Base-by-base conservation (phyloP, 2,888 invertebrate species). In the Tenthredo notha region DNA sequence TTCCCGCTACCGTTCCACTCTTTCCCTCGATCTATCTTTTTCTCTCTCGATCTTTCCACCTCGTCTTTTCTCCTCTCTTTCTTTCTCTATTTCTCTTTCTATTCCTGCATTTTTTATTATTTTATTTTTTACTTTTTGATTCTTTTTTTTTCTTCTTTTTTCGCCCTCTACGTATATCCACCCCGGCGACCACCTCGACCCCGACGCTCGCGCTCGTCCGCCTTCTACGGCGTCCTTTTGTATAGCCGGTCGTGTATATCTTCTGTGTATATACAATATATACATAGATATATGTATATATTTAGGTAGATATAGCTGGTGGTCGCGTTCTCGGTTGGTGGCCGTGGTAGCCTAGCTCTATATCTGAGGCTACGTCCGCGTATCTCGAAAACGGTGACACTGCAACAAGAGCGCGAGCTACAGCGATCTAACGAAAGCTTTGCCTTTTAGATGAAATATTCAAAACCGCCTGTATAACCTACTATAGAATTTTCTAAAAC, bases 1-100 rank as follows among this genome's bases (percentile, higher is more conserved):
- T 86, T 86, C 85, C 87, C 87, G 86, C 86, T 86, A 85, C 70
- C 85, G 87, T 84, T 86, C 85, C 85, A 61, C 70, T 82, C 78
- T 85, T 29, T 77, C 82, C 85, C 82, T 58, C 85, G 85, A 84
- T 75, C 86, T 85, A 78, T 85, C 75, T 61, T 82, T 84, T 87
- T 83, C 86, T 84, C 84, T 83, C 85, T 85, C 86, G 80, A 84
- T 85, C 84, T 85, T 85, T 86, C 85, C 75, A 85, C 86, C 72
- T 58, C 18, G 12, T 33, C 54, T 84, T 75, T 61, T 43, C 40
- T 15, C 12, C 18, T 70, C 61, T 72, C 84, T 75, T 43, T 86
- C 21, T n/a, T 67, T 78, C 40, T n/a, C n/a, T n/a, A n/a, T n/a
- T n/a, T n/a, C n/a, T 40, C 58, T 25, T 15, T 37, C 54, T 85